These are phyloP conservation scores for Aplochiton taeniatus DNA, from an alignment of 2,797 vertebrate species.

Conservation along the genomic window DNA sequence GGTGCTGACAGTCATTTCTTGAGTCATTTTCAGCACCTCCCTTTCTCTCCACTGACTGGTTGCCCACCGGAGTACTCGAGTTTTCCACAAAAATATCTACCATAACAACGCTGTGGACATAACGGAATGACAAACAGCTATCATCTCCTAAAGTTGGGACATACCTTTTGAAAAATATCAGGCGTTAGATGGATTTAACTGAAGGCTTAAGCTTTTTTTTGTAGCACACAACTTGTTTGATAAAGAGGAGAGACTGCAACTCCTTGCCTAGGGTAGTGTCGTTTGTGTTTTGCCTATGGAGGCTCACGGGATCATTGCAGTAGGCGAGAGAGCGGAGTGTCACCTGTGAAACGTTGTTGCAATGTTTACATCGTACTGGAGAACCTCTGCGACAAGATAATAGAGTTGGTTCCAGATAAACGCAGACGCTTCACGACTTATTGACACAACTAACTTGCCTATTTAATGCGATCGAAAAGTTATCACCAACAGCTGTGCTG, in stretches of 20 bases:
- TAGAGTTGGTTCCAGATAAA: too few species aligned
- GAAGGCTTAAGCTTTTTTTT: slow-evolving; percentile 34
- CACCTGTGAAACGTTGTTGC: slow-evolving; percentile 51
- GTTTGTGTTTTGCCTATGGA: slow-evolving; percentile 57
- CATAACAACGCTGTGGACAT: slow-evolving; percentile 39
- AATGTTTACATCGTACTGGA: slow-evolving; percentile 18
- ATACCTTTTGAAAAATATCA: slow-evolving; percentile 7
- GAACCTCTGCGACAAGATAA: slow-evolving; percentile 20
- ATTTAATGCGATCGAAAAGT: slow-evolving; percentile 34
- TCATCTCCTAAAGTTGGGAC: slow-evolving; percentile 10
- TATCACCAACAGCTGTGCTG: slow-evolving; percentile 41
- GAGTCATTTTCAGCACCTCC: slow-evolving; percentile 38
- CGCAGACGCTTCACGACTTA: slow-evolving; percentile 1
- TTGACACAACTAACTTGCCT: slow-evolving; percentile 32
- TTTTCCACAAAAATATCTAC: slow-evolving; percentile 64
- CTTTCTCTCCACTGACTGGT: slow-evolving; percentile 36
- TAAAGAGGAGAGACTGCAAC: slow-evolving; percentile 52
- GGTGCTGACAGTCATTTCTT: slow-evolving; percentile 36
- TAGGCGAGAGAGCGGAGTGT: slow-evolving; percentile 59
- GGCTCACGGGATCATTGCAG: slow-evolving; percentile 62
- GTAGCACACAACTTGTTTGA: slow-evolving; percentile 45
- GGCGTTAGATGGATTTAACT: slow-evolving; percentile 20
- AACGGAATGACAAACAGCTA: slow-evolving; percentile 35
- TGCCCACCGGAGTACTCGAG: slow-evolving; percentile 49
- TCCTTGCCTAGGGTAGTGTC: slow-evolving; percentile 31